Conservation (phyloP, 1,140 invertebrate genomes). For the Papilio aristodemus region DNA sequence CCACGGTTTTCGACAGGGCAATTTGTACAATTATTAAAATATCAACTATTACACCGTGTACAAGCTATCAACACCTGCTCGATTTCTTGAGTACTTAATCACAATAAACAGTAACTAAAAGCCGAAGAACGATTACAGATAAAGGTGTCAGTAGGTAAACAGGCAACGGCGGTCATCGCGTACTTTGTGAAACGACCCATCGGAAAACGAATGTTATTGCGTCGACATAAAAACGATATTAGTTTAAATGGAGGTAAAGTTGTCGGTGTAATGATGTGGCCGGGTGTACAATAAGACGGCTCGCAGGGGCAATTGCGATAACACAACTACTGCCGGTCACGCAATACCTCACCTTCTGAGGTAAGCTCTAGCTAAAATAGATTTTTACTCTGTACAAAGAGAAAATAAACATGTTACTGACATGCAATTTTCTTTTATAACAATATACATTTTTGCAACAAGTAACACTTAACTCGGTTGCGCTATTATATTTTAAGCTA, state of each 20-base stretch:
- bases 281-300: conserved; percentile 46
- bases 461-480: neutral
- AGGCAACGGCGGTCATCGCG: conserved; percentile 33
- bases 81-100: conserved; percentile 48
- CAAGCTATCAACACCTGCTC: conserved; percentile 25
- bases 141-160: conserved; percentile 50
- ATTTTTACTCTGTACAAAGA: conserved; percentile 4
- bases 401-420: conserved; percentile 15
- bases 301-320: conserved; percentile 50
- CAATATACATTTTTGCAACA: neutral
- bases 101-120: conserved; percentile 51
- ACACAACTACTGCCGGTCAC: conserved; percentile 51
- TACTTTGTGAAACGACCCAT: neutral
- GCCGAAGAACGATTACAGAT: conserved; percentile 48
- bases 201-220: conserved; percentile 38
- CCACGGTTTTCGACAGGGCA: neutral
- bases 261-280: conserved; percentile 36
- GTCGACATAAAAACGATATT: conserved; percentile 36
- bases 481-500: too few species aligned
- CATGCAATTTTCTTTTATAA: neutral
- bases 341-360: conserved; percentile 41
- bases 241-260: conserved; percentile 34
- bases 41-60: neutral
- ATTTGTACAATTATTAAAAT: neutral
- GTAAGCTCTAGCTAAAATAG: conserved; percentile 21